These are phyloP conservation scores for Scolanthus callimorphus DNA, from an alignment of 92 coral and sea anemone genomes.

Conservation along the genomic window DNA sequence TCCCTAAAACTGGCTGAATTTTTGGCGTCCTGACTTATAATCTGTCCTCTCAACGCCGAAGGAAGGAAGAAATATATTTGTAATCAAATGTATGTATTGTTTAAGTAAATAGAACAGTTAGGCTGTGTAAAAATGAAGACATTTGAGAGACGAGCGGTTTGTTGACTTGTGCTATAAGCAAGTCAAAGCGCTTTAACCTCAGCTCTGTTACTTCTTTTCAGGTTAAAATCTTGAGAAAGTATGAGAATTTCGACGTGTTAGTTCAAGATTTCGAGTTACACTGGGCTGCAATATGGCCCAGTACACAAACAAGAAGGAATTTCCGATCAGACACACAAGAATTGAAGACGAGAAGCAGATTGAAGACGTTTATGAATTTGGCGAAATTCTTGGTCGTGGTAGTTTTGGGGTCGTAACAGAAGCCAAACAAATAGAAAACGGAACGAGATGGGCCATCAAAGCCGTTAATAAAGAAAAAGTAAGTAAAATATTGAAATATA, in stretches of 20 bases:
- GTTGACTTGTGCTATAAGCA: too few species aligned
- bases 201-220: too few species aligned
- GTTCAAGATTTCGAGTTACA: background rate
- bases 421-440: constrained; percentile 77
- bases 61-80: too few species aligned
- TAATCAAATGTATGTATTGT: background rate
- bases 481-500: too few species aligned
- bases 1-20: too few species aligned
- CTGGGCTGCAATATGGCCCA: constrained; percentile 53
- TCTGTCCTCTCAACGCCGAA: too few species aligned
- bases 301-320: constrained; percentile 49
- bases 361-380: constrained; percentile 89
- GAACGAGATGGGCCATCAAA: constrained; percentile 84
- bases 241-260: too few species aligned
- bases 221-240: too few species aligned
- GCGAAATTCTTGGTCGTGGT: constrained; percentile 88
- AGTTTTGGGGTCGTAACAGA: constrained; percentile 97
- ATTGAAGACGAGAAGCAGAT: constrained; percentile 93
- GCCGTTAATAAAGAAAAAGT: constrained; percentile 99
- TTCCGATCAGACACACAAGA: constrained; percentile 83
- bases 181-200: too few species aligned
- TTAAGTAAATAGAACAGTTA: too few species aligned
- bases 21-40: too few species aligned
- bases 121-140: background rate
- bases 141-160: too few species aligned